Evolutionary conservation across 2,888 invertebrate species (phyloP).

Genomic region (Bombylius major): DNA sequence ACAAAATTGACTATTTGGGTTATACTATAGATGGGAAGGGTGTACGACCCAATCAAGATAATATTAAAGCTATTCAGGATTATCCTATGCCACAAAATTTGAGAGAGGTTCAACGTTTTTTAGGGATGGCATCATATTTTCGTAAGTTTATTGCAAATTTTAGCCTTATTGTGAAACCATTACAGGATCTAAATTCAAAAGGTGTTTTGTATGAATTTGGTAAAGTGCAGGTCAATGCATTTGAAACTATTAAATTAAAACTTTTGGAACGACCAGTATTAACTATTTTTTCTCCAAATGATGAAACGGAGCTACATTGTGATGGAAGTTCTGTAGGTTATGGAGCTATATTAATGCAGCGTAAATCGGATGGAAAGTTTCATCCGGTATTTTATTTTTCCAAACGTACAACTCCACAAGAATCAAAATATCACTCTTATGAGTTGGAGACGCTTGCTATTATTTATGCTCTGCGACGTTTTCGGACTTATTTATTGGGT

Average conservation of each 20-base stretch:
- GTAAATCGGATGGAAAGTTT: neutral
- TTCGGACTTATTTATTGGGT: neutral
- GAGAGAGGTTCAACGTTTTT: neutral
- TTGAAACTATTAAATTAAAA: slow-evolving; percentile 2
- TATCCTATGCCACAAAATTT: neutral
- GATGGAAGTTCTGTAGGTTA: neutral
- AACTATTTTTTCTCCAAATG: slow-evolving; percentile 10
- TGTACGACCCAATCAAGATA: slow-evolving; percentile 16
- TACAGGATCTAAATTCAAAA: slow-evolving; percentile 2
- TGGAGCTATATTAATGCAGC: neutral
- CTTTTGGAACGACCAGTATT: slow-evolving; percentile 4
- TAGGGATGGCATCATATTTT: slow-evolving; percentile 20
- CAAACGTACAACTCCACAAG: slow-evolving; percentile 5
- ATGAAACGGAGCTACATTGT: neutral
- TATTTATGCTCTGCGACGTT: neutral
- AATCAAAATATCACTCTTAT: neutral
- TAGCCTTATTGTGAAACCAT: slow-evolving; percentile 2
- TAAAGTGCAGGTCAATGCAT: slow-evolving; percentile 6
- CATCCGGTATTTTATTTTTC: slow-evolving; percentile 7
- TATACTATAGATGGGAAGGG: slow-evolving; percentile 16
- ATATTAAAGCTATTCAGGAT: slow-evolving; percentile 16
- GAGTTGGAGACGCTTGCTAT: neutral
- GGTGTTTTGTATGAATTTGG: slow-evolving; percentile 10
- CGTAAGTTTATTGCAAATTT: slow-evolving; percentile 4
- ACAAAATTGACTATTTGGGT: slow-evolving; percentile 16